Conservation (phyloP, 2,113 vertebrate genomes). For the Monopterus albus region DNA sequence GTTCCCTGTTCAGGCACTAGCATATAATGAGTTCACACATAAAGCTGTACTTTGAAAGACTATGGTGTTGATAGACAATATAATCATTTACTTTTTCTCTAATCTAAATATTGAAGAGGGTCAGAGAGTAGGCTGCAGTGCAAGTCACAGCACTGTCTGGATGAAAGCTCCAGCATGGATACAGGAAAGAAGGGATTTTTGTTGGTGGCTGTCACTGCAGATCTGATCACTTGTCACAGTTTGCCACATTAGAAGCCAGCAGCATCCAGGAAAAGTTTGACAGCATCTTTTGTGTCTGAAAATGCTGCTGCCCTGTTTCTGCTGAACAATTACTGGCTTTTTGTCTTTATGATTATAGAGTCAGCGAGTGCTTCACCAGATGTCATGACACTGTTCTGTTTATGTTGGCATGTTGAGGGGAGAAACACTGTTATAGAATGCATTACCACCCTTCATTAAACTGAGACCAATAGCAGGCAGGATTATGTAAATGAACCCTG, state of each 20-base stretch:
- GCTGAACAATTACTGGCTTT: constrained; percentile 35
- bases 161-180: constrained; percentile 3
- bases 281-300: constrained; percentile 53
- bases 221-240: constrained; percentile 41
- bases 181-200: constrained; percentile 17
- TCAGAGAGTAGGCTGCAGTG: constrained; percentile 2
- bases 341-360: constrained; percentile 61
- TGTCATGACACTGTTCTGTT: constrained; percentile 67
- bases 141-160: neutral
- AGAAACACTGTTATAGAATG: constrained; percentile 77
- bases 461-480: constrained; percentile 70
- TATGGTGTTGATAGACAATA: neutral
- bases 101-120: constrained; percentile 5
- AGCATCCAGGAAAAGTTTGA: constrained; percentile 51
- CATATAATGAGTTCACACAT: neutral
- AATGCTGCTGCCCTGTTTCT: constrained; percentile 28
- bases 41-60: neutral
- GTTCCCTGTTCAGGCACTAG: neutral
- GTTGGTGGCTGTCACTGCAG: constrained; percentile 19
- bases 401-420: constrained; percentile 65
- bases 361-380: constrained; percentile 56
- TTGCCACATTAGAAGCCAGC: constrained; percentile 34
- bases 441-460: constrained; percentile 79
- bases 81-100: neutral
- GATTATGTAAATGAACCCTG: constrained; percentile 77